phyloP scores from a whole-genome alignment of 35 echinoderm and acorn worm genomes.

The Heliocidaris erythrogramma region DNA sequence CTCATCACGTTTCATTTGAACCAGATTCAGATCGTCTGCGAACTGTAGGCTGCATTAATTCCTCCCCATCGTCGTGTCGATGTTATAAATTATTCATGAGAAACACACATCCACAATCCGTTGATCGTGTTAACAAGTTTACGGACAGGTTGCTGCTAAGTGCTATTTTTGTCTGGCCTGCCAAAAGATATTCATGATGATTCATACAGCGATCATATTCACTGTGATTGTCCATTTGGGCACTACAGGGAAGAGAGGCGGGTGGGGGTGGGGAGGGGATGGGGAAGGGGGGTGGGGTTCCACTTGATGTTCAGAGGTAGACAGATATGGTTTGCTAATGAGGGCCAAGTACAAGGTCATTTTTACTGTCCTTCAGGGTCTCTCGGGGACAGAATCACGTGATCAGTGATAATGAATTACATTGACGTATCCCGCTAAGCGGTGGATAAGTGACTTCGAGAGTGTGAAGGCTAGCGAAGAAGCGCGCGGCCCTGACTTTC shows the following conservation, averaged over 20 bases:
- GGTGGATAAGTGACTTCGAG: not conserved
- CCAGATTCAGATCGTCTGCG: not conserved
- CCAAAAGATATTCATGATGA: not conserved
- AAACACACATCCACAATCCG: not conserved
- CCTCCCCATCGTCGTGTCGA: not conserved
- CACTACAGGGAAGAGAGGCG: too few species aligned
- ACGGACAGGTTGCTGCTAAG: not conserved
- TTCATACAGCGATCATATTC: not conserved
- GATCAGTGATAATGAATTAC: not conserved
- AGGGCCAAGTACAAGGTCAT: not conserved
- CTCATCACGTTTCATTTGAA: not conserved
- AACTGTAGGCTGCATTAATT: not conserved
- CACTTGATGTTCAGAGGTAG: not conserved
- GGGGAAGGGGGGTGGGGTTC: not conserved
- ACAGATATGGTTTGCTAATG: not conserved
- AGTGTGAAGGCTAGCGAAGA: not conserved
- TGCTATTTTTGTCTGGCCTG: not conserved
- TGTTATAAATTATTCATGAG: not conserved
- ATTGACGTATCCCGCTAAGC: not conserved
- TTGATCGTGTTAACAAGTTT: not conserved
- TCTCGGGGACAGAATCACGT: not conserved
- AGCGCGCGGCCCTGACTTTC: not conserved
- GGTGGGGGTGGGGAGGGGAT: too few species aligned
- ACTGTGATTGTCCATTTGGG: not conserved
- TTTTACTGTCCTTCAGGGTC: not conserved